Evolutionary conservation across 2,113 vertebrate species (phyloP).

Genomic region (Ptilonorhynchus violaceus): DNA sequence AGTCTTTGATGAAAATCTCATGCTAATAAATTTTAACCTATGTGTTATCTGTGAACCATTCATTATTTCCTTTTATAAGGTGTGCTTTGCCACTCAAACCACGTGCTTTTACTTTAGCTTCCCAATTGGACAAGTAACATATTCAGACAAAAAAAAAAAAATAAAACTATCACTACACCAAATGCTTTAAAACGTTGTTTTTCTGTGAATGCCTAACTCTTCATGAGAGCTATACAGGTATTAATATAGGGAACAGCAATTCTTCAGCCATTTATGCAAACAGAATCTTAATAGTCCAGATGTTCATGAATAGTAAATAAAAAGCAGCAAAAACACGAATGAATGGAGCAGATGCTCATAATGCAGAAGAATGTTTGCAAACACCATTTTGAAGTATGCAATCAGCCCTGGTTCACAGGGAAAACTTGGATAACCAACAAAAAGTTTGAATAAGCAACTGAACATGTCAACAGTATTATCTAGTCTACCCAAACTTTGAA

Average conservation of each 20-base stretch:
- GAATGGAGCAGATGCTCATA: constrained; percentile 52
- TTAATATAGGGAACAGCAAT: neutral
- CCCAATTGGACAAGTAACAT: neutral
- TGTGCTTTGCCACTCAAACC: neutral
- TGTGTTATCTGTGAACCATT: neutral
- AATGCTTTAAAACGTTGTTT: neutral
- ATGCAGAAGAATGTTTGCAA: constrained; percentile 51
- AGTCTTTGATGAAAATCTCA: neutral
- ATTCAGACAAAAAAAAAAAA: neutral
- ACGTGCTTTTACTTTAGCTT: neutral
- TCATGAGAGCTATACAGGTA: neutral
- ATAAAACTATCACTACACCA: neutral
- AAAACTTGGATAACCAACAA: constrained; percentile 30
- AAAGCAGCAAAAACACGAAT: constrained; percentile 25
- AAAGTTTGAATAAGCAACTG: constrained; percentile 17
- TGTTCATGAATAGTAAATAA: constrained; percentile 63
- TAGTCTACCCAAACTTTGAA: neutral
- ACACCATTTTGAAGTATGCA: constrained; percentile 45
- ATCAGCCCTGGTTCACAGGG: constrained; percentile 22
- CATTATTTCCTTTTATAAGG: neutral
- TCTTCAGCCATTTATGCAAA: neutral
- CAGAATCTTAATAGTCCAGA: constrained; percentile 43
- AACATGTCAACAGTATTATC: constrained; percentile 1
- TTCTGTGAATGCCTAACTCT: neutral
- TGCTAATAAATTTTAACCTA: neutral